phyloP scores from a whole-genome alignment of 2,888 invertebrate species.

The Adelphocoris suturalis region DNA sequence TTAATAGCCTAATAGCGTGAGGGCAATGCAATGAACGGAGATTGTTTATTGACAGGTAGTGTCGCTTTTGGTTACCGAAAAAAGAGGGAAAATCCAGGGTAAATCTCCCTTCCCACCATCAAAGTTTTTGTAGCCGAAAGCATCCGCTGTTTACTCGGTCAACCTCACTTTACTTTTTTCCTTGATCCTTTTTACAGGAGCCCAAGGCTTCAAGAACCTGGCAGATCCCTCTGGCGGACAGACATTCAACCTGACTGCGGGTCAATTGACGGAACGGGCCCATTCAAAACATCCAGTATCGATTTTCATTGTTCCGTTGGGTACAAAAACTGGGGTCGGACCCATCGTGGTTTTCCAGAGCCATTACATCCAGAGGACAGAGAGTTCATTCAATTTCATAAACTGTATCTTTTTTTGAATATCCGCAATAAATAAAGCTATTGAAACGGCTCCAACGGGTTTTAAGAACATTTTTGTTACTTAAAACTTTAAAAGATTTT shows the following conservation, averaged over 20 bases:
- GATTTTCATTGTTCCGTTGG: not conserved
- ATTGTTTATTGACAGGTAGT: too few relatives aligned
- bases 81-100: not conserved
- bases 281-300: constrained; percentile 22
- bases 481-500: too few relatives aligned
- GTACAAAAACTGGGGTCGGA: not conserved
- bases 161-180: constrained; percentile 7
- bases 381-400: too few relatives aligned
- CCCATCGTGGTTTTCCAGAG: too few relatives aligned
- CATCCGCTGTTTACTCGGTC: constrained; percentile 15
- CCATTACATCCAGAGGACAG: too few relatives aligned
- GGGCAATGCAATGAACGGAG: too few relatives aligned
- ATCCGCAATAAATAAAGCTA: too few relatives aligned
- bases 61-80: too few relatives aligned
- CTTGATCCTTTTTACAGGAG: constrained; percentile 23
- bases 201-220: not conserved
- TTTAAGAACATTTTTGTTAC: too few relatives aligned
- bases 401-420: too few relatives aligned
- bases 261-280: not conserved
- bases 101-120: not conserved
- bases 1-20: too few relatives aligned
- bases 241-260: constrained; percentile 18
- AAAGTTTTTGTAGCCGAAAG: constrained; percentile 13
- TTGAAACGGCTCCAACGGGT: too few relatives aligned
- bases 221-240: not conserved